Evolutionary conservation across 2,113 vertebrate genomes (phyloP), one percentile per base, ranked within the genome.

Genomic region (Cichladusa arquata): DNA sequence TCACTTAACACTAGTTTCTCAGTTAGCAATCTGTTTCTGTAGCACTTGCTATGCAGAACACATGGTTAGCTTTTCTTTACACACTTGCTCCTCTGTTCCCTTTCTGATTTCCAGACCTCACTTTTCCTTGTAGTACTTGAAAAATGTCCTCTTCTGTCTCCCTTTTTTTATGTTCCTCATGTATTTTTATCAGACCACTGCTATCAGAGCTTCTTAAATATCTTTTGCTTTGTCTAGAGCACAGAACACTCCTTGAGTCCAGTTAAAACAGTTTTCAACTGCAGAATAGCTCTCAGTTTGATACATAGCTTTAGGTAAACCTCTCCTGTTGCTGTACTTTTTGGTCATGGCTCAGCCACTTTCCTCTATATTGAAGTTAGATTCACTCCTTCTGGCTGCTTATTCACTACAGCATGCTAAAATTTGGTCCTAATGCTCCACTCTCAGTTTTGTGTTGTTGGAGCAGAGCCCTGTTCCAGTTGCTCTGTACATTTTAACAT

Each of bases 21-120:
- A 2, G 92, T 94, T 95, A 74, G 88, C 92, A 96, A 81, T 95
- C 94, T 96, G 96, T 94, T 96, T 95, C 87, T 92, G 57, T 62
- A 95, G 85, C 87, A 92, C 74, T 94, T 80, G 82, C 92, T 90
- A 76, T 54, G 84, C 56, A 23, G 74, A 86, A 94, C 94, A 97
- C 92, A 92, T 82, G 79, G 56, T 74, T 90, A 86, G 88, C 51
- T 96, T 93, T 93, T 47, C 79, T 91, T 93, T 92, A 89, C 60
- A 88, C 33, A 19, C 71, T 91, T 73, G 42, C 50, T 90, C 66
- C 71, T 86, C 50, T 83, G 34, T 92, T 92, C 44, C 23, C 78
- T 72, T 81, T 50, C 85, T 56, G 42, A 80, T 90, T 88, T 83
- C 76, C 33, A 96, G 74, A 88, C 60, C n/a, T 88, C 47, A 33